Conservation (phyloP, 2,113 vertebrate genomes). For the human region GRCh38 chr7:116390501-116391000, state of each 20-base stretch:
- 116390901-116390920: neutral
- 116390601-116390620: neutral
- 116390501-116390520: neutral
- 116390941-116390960: neutral
- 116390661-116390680: neutral
- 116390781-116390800: neutral
- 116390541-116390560: neutral
- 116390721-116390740: neutral
- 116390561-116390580: slow-evolving; percentile 29
- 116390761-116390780: neutral
- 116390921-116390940: neutral
- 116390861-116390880: neutral
- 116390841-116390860: slow-evolving; percentile 4
- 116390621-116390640: slow-evolving; percentile 13
- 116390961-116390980: neutral
- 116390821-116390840: neutral
- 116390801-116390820: neutral
- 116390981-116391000: neutral
- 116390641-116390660: neutral
- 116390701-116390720: slow-evolving; percentile 2
- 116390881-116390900: neutral
- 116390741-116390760: neutral
- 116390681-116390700: neutral
- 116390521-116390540: neutral
- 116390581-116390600: neutral